phyloP scores from a whole-genome alignment of 2,888 invertebrate genomes.

The Helobdella robusta region DNA sequence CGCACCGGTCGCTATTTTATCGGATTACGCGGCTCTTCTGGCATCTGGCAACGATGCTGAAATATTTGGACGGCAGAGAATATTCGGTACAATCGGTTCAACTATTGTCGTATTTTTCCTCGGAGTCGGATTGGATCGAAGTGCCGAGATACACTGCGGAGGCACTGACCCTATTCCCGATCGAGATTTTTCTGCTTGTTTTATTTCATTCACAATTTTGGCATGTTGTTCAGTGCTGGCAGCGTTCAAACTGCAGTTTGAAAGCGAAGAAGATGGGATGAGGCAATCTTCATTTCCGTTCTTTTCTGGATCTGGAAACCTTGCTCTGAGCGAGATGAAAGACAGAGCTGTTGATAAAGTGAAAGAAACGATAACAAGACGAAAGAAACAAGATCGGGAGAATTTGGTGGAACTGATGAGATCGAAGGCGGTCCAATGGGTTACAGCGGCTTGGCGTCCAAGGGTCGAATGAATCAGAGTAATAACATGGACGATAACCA shows the following conservation, averaged over 20 bases:
- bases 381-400: constrained; percentile 4
- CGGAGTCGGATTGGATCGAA: constrained; percentile 19
- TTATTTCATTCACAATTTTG: constrained; percentile 18
- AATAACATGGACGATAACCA: background rate
- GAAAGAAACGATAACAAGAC: constrained; percentile 21
- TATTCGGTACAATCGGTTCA: constrained; percentile 23
- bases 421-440: constrained; percentile 17
- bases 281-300: constrained; percentile 9
- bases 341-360: constrained; percentile 22
- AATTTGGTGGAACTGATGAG: constrained; percentile 19
- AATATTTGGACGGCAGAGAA: constrained; percentile 14
- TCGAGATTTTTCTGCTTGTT: constrained; percentile 16
- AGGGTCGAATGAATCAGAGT: constrained; percentile 6
- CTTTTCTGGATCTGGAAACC: constrained; percentile 9
- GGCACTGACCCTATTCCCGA: constrained; percentile 15
- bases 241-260: constrained; percentile 18
- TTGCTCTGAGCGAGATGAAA: constrained; percentile 21
- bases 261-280: constrained; percentile 5
- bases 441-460: constrained; percentile 3
- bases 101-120: constrained; percentile 21
- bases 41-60: constrained; percentile 19
- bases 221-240: constrained; percentile 23
- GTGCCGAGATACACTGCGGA: constrained; percentile 17
- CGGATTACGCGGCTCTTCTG: constrained; percentile 12
- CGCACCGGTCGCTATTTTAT: constrained; percentile 18